phyloP scores from a whole-genome alignment of 2,888 invertebrate genomes.

The Sericinus montela region DNA sequence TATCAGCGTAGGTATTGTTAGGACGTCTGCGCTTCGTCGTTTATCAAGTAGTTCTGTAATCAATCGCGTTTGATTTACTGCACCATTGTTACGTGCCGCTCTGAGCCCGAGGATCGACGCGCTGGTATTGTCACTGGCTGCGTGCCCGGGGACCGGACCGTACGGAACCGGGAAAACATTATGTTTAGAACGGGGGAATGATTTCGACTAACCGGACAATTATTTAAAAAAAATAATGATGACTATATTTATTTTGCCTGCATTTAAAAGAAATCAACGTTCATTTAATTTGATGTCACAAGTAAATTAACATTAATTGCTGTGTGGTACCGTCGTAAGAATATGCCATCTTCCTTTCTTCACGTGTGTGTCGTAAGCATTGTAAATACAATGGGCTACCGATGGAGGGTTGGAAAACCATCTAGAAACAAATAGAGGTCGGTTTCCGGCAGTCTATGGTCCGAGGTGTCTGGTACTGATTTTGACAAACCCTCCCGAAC shows the following conservation, averaged over 20 bases:
- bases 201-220: background rate
- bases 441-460: too few relatives aligned
- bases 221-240: background rate
- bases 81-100: conserved; percentile 21
- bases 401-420: too few relatives aligned
- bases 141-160: background rate
- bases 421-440: too few relatives aligned
- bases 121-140: conserved; percentile 4
- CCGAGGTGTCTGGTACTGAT: too few relatives aligned
- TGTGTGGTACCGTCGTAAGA: too few relatives aligned
- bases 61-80: conserved; percentile 36
- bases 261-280: too few relatives aligned
- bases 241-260: too few relatives aligned
- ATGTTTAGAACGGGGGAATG: background rate
- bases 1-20: conserved; percentile 1
- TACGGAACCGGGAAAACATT: background rate
- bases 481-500: too few relatives aligned
- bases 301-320: too few relatives aligned
- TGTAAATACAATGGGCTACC: too few relatives aligned
- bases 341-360: background rate
- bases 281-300: too few relatives aligned
- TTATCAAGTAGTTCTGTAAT: conserved; percentile 37
- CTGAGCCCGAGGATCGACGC: conserved; percentile 1
- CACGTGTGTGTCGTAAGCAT: background rate
- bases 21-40: conserved; percentile 18